Evolutionary conservation across 2,113 vertebrate genomes (phyloP), one percentile per base, ranked within the genome.

Genomic region (Menura novaehollandiae): DNA sequence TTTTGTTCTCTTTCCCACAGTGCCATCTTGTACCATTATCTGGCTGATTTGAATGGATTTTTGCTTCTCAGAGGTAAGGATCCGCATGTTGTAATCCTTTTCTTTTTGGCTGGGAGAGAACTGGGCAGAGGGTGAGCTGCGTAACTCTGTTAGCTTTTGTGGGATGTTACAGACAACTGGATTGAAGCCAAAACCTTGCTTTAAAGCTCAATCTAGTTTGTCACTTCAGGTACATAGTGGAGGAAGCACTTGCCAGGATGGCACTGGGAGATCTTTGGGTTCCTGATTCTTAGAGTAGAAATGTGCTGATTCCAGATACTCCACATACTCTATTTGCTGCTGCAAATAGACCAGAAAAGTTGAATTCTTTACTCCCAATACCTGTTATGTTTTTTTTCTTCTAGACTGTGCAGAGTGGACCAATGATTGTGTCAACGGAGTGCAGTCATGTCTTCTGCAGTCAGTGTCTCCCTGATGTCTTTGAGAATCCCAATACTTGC

Each of bases 371-470:
- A 6, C 44, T 44, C 26, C 33, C 22, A 9, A 8, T 20, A 27
- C 6, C 28, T 43, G 32, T 8, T 71, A 55, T 58, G 35, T 86
- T 92, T 80, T 47, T 92, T 80, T 35, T 80, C 73, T 93, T 95
- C 58, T 91, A 99, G 98, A 99, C 99, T 5, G 95, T 99, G 17
- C 98, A 98, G 83, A 99, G 98, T 1, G 98, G 98, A 37, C 97
- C 98, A 43, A 98, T 99, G 73, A 98, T 99, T 22, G 98, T 99
- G 46, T 99, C 99, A 67, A 98, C 98, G 11, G 98, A 98, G 60
- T 99, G 98, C 6, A 99, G 99, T 75, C 98, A 99, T 9, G 98
- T 99, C 28, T 98, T 99, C 97, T 99, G 98, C 92, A 99, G 99
- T 82, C 99, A 99, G 93, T 99, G 99, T 97, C 98, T 99, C 88